Evolutionary conservation across 2,888 invertebrate genomes (phyloP).

Genomic region (Acrocera orbiculus): DNA sequence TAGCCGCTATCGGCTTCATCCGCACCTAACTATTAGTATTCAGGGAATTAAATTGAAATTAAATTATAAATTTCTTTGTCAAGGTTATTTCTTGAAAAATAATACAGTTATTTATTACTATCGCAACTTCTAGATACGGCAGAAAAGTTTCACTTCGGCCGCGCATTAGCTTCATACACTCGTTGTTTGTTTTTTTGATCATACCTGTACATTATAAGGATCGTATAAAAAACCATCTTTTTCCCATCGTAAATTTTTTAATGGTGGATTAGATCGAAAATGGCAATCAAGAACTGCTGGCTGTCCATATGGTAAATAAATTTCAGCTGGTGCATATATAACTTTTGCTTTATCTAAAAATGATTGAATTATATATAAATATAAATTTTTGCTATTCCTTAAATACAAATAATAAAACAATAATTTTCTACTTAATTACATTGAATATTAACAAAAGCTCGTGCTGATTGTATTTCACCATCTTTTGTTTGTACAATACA

Average conservation of each 20-base stretch:
- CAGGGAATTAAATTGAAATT: no score
- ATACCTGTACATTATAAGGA: constrained; percentile 61
- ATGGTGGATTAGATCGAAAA: constrained; percentile 79
- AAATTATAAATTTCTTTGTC: no score
- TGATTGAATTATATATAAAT: neutral
- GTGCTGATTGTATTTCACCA: constrained; percentile 60
- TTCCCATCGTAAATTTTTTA: constrained; percentile 80
- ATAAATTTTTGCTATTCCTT: neutral
- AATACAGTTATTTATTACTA: no score
- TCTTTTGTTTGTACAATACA: constrained; percentile 60
- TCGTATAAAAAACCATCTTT: constrained; percentile 83
- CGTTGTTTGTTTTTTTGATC: no score
- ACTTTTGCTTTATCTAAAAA: constrained; percentile 81
- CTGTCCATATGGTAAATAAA: constrained; percentile 67
- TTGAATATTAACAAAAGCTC: constrained; percentile 79
- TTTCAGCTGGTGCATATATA: constrained; percentile 67
- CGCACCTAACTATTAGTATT: no score
- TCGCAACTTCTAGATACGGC: no score
- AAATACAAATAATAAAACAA: neutral
- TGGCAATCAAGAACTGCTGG: constrained; percentile 77
- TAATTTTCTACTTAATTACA: constrained; percentile 41
- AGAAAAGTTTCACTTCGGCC: no score
- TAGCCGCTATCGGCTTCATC: no score
- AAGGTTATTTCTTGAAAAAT: no score
- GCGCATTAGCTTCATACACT: no score